Base-by-base conservation (phyloP, 2,888 invertebrate species). In the Amaurobius ferox region DNA sequence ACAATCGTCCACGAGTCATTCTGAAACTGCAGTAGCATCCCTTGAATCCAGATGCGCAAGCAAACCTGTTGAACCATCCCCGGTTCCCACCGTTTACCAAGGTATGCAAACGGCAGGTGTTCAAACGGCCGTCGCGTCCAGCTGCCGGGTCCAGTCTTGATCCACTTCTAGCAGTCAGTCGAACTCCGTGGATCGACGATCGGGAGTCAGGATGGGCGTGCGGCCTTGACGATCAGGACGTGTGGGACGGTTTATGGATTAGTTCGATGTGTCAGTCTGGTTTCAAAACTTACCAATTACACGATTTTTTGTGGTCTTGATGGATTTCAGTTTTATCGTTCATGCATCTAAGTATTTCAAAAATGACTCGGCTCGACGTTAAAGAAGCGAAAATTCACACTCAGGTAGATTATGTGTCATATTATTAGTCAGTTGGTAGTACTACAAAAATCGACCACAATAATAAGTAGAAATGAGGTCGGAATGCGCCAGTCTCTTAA, bases 51-150 rank as follows among this genome's bases (percentile, higher is more conserved):
- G 81, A 70, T 81, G 81, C 61, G 32, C 70, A 55, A 55, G 1
- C 55, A 81, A 81, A 81, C 81, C 81, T 74, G 81, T 81, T 62
- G 67, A 55, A 55, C 55, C 2, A 55, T 55, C 19, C 67, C 19
- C 11, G 44, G 40, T 79, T 35, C 28, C 32, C 68, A 13, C 44
- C 55, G 81, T 81, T 74, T 81, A 68, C 68, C 68, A 68, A 74
- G 74, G 81, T 81, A 81, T 81, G 40, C 28, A 30, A 62, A 70
- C 74, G 81, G 81, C 81, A 81, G 81, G 81, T 81, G 81, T 81
- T 74, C 81, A 68, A 67, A 23, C 55, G 55, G 3, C 23, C 3
- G 55, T n/a, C 55, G 23, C 19, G 55, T 55, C 55, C 55, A 55
- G 55, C 55, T 55, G 55, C 55, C 55, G 5, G 55, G 11, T 55